Evolutionary conservation across 2,113 vertebrate genomes (phyloP), one percentile per base, ranked within the genome.

Genomic region (Rhinichthys klamathensis): DNA sequence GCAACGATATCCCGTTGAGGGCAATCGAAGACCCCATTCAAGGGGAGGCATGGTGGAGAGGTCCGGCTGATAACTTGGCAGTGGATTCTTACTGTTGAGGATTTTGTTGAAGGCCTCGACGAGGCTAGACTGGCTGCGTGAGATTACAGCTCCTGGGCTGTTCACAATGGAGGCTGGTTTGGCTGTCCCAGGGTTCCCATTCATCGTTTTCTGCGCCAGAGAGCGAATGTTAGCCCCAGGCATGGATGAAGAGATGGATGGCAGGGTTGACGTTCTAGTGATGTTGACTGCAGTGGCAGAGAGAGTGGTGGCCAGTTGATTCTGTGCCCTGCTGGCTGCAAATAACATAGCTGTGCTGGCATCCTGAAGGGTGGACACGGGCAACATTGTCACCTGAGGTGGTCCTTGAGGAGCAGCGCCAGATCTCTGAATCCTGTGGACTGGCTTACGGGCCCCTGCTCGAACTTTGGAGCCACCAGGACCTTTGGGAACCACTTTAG

Each of bases 41-140:
- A 91, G 88, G 6, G 93, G 94, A 0, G 93, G 95, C 0, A 96
- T 96, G 0, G 95, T 92, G 1, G 92, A 95, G 90, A 99, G 94
- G 88, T 99, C 97, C 3, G 97, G 97, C 80, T 95, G 95, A 86
- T 99, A 99, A 2, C 95, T 95, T 1, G 98, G 97, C 79, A 99
- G 91, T 4, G 97, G 95, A 90, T 98, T 99, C 85, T 98, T 99
- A 89, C 96, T 96, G 91, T 99, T 99, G 84, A 99, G 96, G 90
- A 99, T 97, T 90, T 97, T 98, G 93, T 99, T 99, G 88, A 99
- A 99, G 60, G 97, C 96, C 60, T 99, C 97, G 54, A 99, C 97
- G 77, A 99, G 91, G 91, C 96, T 98, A 88, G 97, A 97, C 87
- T 99, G 98, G 78, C 94, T 97, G 86, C 97, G 94, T 11, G 97